Percentiles rank a stretch among this genome's conserved stretches.
These are phyloP conservation scores for Theretra japonica DNA, from an alignment of 2,888 invertebrate species.

Conservation along the genomic window DNA sequence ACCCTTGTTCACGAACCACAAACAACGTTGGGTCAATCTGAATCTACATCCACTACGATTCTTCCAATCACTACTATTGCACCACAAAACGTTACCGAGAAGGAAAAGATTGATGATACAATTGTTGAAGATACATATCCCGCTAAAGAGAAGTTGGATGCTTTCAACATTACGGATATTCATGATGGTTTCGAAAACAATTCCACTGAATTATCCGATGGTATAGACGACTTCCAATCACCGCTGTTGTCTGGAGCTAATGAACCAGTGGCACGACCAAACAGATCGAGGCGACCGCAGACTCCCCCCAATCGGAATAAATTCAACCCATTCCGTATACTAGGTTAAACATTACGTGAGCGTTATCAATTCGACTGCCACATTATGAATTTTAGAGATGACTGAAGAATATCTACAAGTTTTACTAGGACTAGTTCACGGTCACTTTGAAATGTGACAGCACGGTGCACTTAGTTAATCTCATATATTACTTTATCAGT, in stretches of 20 bases:
- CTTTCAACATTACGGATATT: not conserved
- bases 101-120: not conserved
- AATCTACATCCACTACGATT: slow-evolving; percentile 33
- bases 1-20: not conserved
- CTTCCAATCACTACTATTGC: slow-evolving; percentile 32
- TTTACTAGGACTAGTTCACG: slow-evolving; percentile 42
- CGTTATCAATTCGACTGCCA: slow-evolving; percentile 56
- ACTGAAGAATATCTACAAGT: slow-evolving; percentile 65
- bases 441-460: slow-evolving; percentile 66
- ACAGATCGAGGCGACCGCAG: slow-evolving; percentile 71
- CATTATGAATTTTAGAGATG: slow-evolving; percentile 58
- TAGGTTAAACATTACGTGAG: slow-evolving; percentile 64
- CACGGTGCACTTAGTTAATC: slow-evolving; percentile 76
- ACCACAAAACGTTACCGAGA: not conserved
- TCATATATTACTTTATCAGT: slow-evolving; percentile 37
- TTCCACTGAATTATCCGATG: slow-evolving; percentile 49
- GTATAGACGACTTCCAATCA: slow-evolving; percentile 73
- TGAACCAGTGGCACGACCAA: slow-evolving; percentile 74
- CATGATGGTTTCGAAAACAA: slow-evolving; percentile 47
- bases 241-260: slow-evolving; percentile 76
- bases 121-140: not conserved
- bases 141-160: not conserved
- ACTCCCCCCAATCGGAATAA: slow-evolving; percentile 68
- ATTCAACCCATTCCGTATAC: slow-evolving; percentile 80
- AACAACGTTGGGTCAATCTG: not conserved